Percentiles rank a stretch among this genome's conserved stretches.
These are phyloP conservation scores for Cyanistes caeruleus DNA, from an alignment of 2,113 vertebrate genomes.

Conservation along the genomic window DNA sequence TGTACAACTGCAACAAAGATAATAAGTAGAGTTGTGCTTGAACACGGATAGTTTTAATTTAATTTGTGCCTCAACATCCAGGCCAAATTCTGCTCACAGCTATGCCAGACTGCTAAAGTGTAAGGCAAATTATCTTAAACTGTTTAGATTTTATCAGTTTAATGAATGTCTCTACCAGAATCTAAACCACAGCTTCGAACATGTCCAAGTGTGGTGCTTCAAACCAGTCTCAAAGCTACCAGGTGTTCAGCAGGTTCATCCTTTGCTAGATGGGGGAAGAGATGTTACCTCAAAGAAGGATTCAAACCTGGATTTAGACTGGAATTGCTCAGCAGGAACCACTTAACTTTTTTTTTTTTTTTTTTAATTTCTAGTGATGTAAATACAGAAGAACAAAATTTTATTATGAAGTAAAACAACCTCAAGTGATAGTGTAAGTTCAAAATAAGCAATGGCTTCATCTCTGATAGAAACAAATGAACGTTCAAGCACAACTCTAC, in stretches of 20 bases:
- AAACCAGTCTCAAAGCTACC: neutral
- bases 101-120: neutral
- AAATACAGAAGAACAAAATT: neutral
- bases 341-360: neutral
- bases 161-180: constrained; percentile 7
- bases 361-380: neutral
- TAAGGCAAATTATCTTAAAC: neutral
- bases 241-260: neutral
- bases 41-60: constrained; percentile 6
- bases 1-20: neutral
- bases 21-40: neutral
- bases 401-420: neutral
- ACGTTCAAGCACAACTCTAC: too few relatives aligned
- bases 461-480: neutral
- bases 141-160: constrained; percentile 31
- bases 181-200: neutral
- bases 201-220: neutral
- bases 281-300: neutral
- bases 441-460: neutral
- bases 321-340: neutral
- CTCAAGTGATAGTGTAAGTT: neutral
- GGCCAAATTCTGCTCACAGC: neutral
- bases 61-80: neutral
- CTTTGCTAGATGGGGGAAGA: neutral
- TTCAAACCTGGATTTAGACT: neutral